These are phyloP conservation scores for Drosophila formosana DNA, from an alignment of 2,888 invertebrate genomes.

Conservation along the genomic window DNA sequence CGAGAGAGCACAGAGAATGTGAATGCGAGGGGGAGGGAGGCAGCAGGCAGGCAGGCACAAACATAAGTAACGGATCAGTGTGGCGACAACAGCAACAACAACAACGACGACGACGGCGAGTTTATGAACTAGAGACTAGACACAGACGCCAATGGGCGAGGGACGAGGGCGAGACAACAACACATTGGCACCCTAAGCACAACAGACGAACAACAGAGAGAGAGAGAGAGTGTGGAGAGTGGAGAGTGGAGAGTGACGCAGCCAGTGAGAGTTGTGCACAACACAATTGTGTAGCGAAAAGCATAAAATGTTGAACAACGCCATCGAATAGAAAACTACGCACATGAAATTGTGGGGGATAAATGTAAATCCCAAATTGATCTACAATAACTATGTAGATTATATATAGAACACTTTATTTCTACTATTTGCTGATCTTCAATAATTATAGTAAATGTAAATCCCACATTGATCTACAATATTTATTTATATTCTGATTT, in stretches of 20 bases:
- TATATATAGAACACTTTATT: no score
- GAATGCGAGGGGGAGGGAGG: background rate
- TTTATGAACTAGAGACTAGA: conserved; percentile 51
- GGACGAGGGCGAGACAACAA: conserved; percentile 4
- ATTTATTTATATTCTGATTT: no score
- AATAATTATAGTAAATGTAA: no score
- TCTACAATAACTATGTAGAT: no score
- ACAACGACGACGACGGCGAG: conserved; percentile 15
- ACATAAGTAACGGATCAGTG: conserved; percentile 55
- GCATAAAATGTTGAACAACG: conserved; percentile 1
- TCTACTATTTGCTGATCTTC: no score
- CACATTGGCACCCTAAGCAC: no score
- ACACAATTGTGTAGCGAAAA: conserved; percentile 6
- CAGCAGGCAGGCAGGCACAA: background rate
- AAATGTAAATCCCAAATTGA: no score
- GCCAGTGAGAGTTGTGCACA: conserved; percentile 31
- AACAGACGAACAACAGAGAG: background rate
- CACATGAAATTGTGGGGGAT: background rate
- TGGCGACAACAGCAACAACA: conserved; percentile 10
- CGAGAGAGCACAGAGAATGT: conserved; percentile 1
- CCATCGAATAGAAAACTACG: conserved; percentile 1
- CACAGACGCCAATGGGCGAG: conserved; percentile 33
- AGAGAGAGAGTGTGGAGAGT: background rate
- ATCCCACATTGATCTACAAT: no score
- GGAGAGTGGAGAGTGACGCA: conserved; percentile 6